Evolutionary conservation across 2,797 vertebrate species (phyloP).

Genomic region (Sparus aurata): DNA sequence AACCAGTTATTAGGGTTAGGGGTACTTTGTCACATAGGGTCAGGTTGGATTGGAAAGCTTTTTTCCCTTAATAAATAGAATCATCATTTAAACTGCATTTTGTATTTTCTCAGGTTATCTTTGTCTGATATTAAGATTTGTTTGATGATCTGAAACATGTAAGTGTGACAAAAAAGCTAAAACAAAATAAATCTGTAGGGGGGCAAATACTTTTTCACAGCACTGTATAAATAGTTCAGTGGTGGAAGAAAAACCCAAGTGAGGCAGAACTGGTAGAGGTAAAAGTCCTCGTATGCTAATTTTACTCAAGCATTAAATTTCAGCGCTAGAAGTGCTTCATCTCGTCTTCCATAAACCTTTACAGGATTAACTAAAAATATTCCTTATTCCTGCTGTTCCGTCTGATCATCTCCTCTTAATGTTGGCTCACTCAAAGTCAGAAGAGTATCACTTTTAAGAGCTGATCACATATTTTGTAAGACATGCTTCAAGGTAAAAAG

Average conservation of each 20-base stretch:
- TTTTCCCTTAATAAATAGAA: too few relatives aligned
- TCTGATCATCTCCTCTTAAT: slow-evolving; percentile 51
- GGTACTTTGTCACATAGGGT: too few relatives aligned
- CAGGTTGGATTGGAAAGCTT: too few relatives aligned
- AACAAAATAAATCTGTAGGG: too few relatives aligned
- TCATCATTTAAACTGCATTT: too few relatives aligned
- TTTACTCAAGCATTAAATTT: slow-evolving; percentile 53
- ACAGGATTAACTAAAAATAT: slow-evolving; percentile 56
- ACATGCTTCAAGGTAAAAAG: slow-evolving; percentile 27
- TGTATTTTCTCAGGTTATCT: too few relatives aligned
- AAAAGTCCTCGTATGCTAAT: slow-evolving; percentile 58
- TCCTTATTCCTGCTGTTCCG: slow-evolving; percentile 33
- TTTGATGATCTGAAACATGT: too few relatives aligned
- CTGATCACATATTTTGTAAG: slow-evolving; percentile 30
- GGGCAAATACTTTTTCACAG: too few relatives aligned
- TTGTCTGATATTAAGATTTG: too few relatives aligned
- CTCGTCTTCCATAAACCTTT: slow-evolving; percentile 59
- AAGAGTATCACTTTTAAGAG: slow-evolving; percentile 37
- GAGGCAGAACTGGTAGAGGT: slow-evolving; percentile 24
- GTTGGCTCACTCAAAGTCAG: slow-evolving; percentile 41
- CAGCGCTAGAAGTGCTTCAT: slow-evolving; percentile 39
- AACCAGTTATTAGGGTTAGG: too few relatives aligned
- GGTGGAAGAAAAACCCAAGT: slow-evolving; percentile 12
- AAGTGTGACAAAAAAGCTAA: too few relatives aligned
- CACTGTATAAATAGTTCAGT: too few relatives aligned